Evolutionary conservation across 1,140 invertebrate species (phyloP).

Genomic region (Cydia amplana): DNA sequence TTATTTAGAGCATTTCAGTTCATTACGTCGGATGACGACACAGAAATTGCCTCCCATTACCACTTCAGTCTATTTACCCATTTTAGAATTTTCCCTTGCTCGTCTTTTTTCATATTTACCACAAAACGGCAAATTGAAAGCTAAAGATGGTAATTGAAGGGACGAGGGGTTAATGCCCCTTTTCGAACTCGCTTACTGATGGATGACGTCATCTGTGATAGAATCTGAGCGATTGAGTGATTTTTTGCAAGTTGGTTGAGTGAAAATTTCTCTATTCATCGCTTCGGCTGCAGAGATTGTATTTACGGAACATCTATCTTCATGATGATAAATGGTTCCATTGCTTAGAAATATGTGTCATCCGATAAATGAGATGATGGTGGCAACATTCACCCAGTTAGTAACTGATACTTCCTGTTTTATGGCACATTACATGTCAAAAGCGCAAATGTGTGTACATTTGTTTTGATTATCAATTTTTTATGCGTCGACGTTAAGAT

Average conservation of each 20-base stretch:
- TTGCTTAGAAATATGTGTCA: constrained; percentile 28
- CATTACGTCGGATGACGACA: constrained; percentile 20
- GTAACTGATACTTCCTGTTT: constrained; percentile 13
- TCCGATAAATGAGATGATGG: not conserved
- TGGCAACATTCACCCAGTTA: constrained; percentile 6
- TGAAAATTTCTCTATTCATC: constrained; percentile 39
- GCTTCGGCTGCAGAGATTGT: constrained; percentile 22
- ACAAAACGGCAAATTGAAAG: constrained; percentile 73
- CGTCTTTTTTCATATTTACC: constrained; percentile 57
- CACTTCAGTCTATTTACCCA: constrained; percentile 29
- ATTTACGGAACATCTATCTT: constrained; percentile 31
- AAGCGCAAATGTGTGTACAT: not conserved
- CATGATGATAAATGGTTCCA: constrained; percentile 24
- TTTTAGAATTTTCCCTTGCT: constrained; percentile 47
- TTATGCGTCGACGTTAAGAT: not conserved
- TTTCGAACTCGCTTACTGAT: constrained; percentile 58
- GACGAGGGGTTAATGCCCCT: constrained; percentile 68
- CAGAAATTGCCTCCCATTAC: constrained; percentile 26
- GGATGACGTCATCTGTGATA: constrained; percentile 62
- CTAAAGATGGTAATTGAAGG: constrained; percentile 74
- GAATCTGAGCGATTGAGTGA: constrained; percentile 47
- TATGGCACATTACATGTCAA: constrained; percentile 1
- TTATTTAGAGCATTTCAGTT: not conserved
- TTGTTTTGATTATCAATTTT: not conserved
- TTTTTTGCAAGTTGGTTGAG: constrained; percentile 44